Evolutionary conservation across 2,888 invertebrate species (phyloP).

Genomic region (Tricholauxania praeusta): DNA sequence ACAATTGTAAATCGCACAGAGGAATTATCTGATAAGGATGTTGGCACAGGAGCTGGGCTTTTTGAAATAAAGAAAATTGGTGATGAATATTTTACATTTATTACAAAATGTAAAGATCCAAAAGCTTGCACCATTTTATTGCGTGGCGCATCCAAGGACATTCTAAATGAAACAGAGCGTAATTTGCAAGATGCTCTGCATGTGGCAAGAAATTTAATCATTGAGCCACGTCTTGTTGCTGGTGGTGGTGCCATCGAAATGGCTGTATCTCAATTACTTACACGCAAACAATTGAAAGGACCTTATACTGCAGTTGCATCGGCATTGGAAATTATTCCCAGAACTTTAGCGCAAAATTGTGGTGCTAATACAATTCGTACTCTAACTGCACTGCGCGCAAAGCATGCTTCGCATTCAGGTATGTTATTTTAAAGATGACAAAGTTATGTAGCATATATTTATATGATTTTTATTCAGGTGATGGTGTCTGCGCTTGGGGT

Average conservation of each 20-base stretch:
- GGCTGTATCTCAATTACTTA: conserved; percentile 87
- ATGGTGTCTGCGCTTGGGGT: conserved; percentile 80
- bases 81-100: conserved; percentile 92
- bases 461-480: conserved; percentile 51
- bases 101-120: conserved; percentile 95
- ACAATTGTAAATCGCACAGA: conserved; percentile 97
- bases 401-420: conserved; percentile 79
- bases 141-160: conserved; percentile 97
- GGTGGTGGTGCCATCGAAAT: conserved; percentile 99
- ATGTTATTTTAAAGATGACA: conserved; percentile 11
- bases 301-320: conserved; percentile 95
- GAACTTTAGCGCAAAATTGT: conserved; percentile 98
- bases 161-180: conserved; percentile 95
- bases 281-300: conserved; percentile 90
- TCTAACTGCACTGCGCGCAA: conserved; percentile 92
- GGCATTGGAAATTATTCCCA: conserved; percentile 96
- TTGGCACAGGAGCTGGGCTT: conserved; percentile 94
- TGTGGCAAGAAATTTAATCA: conserved; percentile 92
- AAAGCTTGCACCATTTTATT: conserved; percentile 98
- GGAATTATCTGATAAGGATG: conserved; percentile 92
- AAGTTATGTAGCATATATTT: conserved; percentile 25
- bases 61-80: conserved; percentile 97
- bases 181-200: conserved; percentile 97
- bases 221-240: conserved; percentile 83
- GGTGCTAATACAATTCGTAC: conserved; percentile 97